Evolutionary conservation across 2,113 vertebrate species (phyloP), one percentile per base, ranked within the genome.

Genomic region (Pholis gunnellus): DNA sequence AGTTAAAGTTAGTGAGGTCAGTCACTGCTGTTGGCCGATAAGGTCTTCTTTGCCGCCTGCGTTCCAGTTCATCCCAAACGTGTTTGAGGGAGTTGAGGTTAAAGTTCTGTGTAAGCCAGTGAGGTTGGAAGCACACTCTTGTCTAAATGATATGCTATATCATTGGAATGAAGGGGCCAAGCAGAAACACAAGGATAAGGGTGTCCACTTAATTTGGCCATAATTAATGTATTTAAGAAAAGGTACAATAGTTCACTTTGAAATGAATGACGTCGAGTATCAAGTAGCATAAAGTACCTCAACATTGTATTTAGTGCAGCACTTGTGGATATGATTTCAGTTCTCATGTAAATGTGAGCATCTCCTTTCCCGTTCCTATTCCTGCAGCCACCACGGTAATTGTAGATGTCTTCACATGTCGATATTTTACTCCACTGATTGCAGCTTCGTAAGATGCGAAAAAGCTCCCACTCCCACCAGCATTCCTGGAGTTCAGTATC

Each of bases 401-500:
- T 73, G 20, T 9, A 42, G 31, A 72, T 52, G 6, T 44, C 59
- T 34, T n/a, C 64, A 25, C 5, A 5, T 50, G 50, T 56, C 9
- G 22, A 18, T 60, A 36, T 46, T 52, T 59, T 29, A 20, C 44
- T 61, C 17, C 42, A 20, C 38, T 64, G 72, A 78, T 78, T 84
- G 52, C 22, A 73, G 54, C 46, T 72, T 76, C 67, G 54, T 15
- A 71, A 5, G 44, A 67, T 72, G 63, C 17, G 44, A 46, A 54
- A 42, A 64, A 8, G 17, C 20, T 74, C 29, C 29, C 29, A 3
- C 29, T 31, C 29, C 29, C 29, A 46, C 20, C 31, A 73, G 57
- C 59, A 27, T 76, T 48, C 20, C 18, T 54, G 60, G 68, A 66
- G 31, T 31, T 4, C 31, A 31, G 79, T 85, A 72, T 82, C 75